phyloP scores from a whole-genome alignment of 2,797 vertebrate genomes.

The Pygocentrus nattereri region DNA sequence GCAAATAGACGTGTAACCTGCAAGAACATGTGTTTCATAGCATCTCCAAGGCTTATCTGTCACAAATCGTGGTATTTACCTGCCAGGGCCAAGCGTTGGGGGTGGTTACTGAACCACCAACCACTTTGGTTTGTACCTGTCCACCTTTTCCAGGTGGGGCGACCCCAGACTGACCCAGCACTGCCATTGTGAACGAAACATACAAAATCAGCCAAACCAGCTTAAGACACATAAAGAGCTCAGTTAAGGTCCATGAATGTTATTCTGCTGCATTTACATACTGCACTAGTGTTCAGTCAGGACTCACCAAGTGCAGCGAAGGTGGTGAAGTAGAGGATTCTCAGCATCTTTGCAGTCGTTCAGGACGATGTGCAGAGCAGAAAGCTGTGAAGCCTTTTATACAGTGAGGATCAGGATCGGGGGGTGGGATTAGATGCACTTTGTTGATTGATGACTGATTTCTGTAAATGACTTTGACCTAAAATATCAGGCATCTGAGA shows the following conservation, averaged over 20 bases:
- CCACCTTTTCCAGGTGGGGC: neutral
- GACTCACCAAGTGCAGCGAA: constrained; percentile 75
- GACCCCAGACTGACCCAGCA: neutral
- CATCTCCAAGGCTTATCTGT: neutral
- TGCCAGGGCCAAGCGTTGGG: constrained; percentile 81
- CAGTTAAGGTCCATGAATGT: neutral
- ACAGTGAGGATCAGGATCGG: neutral
- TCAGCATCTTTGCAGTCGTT: constrained; percentile 72
- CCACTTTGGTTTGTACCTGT: constrained; percentile 63
- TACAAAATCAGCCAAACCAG: constrained; percentile 13
- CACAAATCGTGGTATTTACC: constrained; percentile 62
- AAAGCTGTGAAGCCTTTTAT: neutral
- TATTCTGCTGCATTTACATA: too few relatives aligned
- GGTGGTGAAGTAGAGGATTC: constrained; percentile 72
- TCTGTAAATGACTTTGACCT: too few relatives aligned
- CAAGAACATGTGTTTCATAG: neutral
- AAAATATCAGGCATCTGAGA: too few relatives aligned
- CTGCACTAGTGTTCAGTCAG: neutral
- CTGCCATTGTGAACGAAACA: constrained; percentile 25
- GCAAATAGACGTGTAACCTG: neutral
- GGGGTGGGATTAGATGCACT: neutral
- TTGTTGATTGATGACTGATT: too few relatives aligned
- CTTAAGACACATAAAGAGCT: neutral
- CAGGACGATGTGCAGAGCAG: too few relatives aligned
- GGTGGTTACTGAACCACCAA: constrained; percentile 73